Evolutionary conservation across 2,113 vertebrate species (phyloP).

Genomic region (Malurus cyaneus): DNA sequence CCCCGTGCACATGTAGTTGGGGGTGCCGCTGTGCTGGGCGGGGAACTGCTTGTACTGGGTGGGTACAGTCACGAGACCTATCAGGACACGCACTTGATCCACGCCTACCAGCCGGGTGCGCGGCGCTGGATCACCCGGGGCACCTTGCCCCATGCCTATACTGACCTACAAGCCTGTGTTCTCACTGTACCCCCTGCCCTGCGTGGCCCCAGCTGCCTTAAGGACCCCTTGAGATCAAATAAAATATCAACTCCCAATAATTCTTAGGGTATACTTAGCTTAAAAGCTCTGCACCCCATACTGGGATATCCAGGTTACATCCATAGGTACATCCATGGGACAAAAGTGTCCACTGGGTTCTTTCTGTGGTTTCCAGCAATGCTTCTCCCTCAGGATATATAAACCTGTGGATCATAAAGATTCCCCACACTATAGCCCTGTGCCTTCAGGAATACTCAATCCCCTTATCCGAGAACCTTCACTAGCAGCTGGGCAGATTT

Average conservation of each 20-base stretch:
- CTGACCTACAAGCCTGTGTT: conserved; percentile 66
- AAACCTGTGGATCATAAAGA: background rate
- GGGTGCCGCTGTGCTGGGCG: conserved; percentile 69
- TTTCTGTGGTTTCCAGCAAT: background rate
- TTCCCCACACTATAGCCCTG: background rate
- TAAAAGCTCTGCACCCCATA: background rate
- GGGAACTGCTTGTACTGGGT: conserved; percentile 75
- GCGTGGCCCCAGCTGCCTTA: background rate
- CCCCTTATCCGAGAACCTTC: background rate
- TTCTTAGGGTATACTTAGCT: background rate
- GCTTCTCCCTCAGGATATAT: background rate
- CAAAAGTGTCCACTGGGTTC: background rate
- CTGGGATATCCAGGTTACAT: background rate
- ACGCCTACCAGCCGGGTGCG: conserved; percentile 69
- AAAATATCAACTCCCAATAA: background rate
- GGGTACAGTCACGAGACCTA: conserved; percentile 79
- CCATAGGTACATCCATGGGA: background rate
- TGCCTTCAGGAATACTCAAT: background rate
- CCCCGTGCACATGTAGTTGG: conserved; percentile 77
- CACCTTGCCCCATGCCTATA: conserved; percentile 67
- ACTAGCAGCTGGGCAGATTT: background rate
- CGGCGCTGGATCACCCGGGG: conserved; percentile 78
- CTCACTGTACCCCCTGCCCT: conserved; percentile 39
- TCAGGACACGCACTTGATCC: conserved; percentile 74
- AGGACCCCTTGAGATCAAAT: background rate